Evolutionary conservation across 2,797 vertebrate genomes (phyloP), one percentile per base, ranked within the genome.

Genomic region (Pitangus sulphuratus): DNA sequence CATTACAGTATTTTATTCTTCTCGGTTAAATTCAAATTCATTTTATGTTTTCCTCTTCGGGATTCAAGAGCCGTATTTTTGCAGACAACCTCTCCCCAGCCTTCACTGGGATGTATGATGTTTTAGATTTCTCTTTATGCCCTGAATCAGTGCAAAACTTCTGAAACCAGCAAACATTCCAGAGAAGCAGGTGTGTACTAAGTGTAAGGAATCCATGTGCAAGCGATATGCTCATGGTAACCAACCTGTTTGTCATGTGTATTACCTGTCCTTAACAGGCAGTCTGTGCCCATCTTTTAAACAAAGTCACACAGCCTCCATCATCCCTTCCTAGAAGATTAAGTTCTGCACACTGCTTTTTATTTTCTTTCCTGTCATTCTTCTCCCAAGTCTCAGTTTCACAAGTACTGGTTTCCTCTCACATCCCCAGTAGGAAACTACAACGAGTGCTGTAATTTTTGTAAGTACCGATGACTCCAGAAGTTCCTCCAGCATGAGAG

Each of bases 11-110:
- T 62, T 77, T 89, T 60, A 65, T 62, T 71, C 17, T 76, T 84
- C 61, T 64, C 79, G 44, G 40, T 71, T 79, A 88, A 83, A 94
- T 80, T 85, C 53, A 95, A 40, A 90, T 72, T 87, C 5, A 51
- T 87, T 84, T 96, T 77, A 26, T 84, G 26, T 30, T 95, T 57
- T 86, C 74, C 47, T 76, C 39, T 72, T 68, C 20, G 15, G 56
- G 33, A 17, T 39, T 53, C 40, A 74, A 78, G 60, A 42, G 70
- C 35, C 68, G 61, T 2, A n/a, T 60, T 91, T 90, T 87, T 24
- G 6, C 65, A 60, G 22, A 12, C 2, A 3, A n/a, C 4, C 28
- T 89, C 70, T 90, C 56, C 40, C 3, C 45, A 58, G 6, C 26
- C 65, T 85, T 85, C 61, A 19, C 11, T 70, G 33, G 61, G 35